Conservation (phyloP, 30 jellyfish, hydroid and myxozoan species). For the Turritopsis dohrnii region DNA sequence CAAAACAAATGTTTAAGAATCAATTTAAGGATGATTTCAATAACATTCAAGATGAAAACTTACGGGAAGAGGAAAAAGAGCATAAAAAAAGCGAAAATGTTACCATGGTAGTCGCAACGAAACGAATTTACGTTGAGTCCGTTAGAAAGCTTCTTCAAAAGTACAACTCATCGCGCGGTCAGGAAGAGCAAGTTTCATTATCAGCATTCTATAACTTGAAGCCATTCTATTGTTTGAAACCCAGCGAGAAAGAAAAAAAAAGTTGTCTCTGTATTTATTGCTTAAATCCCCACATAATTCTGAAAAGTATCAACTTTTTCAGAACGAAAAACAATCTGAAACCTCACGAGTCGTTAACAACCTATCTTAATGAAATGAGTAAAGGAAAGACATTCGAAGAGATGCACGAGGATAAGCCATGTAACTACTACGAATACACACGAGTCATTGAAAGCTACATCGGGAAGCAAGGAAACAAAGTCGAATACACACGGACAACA, state of each 20-base stretch:
- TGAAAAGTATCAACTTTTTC: background rate
- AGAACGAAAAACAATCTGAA: background rate
- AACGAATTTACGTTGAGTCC: slow-evolving; percentile 1
- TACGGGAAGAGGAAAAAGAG: too few species aligned
- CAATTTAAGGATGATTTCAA: too few species aligned
- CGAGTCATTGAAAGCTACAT: slow-evolving; percentile 4
- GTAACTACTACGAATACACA: slow-evolving; percentile 7
- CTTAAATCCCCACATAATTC: slow-evolving; percentile 19
- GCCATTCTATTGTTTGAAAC: background rate
- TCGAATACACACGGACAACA: background rate
- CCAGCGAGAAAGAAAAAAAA: slow-evolving; percentile 12
- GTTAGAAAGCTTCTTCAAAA: slow-evolving; percentile 3
- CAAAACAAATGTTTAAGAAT: too few species aligned
- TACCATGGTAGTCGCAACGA: background rate
- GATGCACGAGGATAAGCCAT: background rate
- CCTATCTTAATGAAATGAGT: background rate
- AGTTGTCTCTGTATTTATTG: slow-evolving; percentile 31
- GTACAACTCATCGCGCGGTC: slow-evolving; percentile 2
- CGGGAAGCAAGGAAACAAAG: background rate
- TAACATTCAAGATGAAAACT: too few species aligned
- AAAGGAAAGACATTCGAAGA: slow-evolving; percentile 1
- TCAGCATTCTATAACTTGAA: background rate
- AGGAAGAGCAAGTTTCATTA: too few species aligned
- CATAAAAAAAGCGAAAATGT: slow-evolving; percentile 1
- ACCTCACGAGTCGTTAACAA: slow-evolving; percentile 8